Evolutionary conservation across 2,797 vertebrate genomes (phyloP), one percentile per base, ranked within the genome.

Genomic region (Cryptoprocta ferox): DNA sequence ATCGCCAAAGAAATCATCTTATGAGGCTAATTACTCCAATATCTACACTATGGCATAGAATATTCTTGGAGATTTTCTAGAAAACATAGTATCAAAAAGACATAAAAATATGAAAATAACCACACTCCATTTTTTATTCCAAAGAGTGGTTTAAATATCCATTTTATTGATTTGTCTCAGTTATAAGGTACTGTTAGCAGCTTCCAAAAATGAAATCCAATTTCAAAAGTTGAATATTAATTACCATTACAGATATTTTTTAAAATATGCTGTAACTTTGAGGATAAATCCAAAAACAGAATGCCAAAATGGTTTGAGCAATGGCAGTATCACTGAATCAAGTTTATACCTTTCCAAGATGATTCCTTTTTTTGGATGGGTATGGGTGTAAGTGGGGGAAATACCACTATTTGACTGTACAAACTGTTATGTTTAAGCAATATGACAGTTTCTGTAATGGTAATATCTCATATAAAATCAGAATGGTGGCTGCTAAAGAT

Each of bases 141-240:
- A 73, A 81, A 90, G 4, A 65, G 24, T 89, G 35, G 59, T 50
- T 94, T 89, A 79, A 96, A 93, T 16, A 97, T 14, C 30, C 5
- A 89, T 45, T 92, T 70, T 48, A 71, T 79, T 87, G 12, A 91
- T 32, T 80, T 78, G 45, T 85, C 73, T 95, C 15, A 37, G 8
- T 83, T 84, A 45, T 78, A 83, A 94, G 12, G 48, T 32, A 80
- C 2, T 78, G 39, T 75, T 92, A 73, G 45, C 14, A 87, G 19
- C n/a, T 95, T 91, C 32, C 19, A 94, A 84, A 96, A 97, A 94
- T 81, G 53, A 97, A 97, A 71, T 71, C 8, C 42, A 91, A 56
- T 45, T 66, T 96, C 30, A 66, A 91, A 95, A 94, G 32, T 78
- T 83, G 12, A 97, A 84, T 50, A 95, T 89, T 91, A 56, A 95